Evolutionary conservation across 2,888 invertebrate species (phyloP).

Genomic region (Tetrapedia diversipes): DNA sequence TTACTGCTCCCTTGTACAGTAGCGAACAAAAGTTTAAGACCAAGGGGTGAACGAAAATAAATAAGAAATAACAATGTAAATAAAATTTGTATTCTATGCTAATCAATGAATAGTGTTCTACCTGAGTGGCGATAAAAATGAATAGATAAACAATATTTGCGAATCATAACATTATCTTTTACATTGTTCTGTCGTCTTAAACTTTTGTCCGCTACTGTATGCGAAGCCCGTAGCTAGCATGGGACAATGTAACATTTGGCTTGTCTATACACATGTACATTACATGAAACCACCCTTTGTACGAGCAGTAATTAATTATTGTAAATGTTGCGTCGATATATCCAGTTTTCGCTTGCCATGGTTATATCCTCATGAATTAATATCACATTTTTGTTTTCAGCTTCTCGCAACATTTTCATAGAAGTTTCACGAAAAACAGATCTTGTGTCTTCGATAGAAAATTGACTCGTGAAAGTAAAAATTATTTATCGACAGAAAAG

Average conservation of each 20-base stretch:
- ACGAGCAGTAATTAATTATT: slow-evolving; percentile 49
- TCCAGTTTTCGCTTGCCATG: slow-evolving; percentile 29
- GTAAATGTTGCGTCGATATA: slow-evolving; percentile 26
- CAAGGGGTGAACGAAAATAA: too few species aligned
- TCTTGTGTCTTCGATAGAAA: slow-evolving; percentile 37
- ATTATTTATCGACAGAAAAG: too few species aligned
- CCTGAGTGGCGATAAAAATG: too few species aligned
- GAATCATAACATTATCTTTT: too few species aligned
- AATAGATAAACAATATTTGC: too few species aligned
- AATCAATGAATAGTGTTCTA: too few species aligned
- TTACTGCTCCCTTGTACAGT: slow-evolving; percentile 51
- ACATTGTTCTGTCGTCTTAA: too few species aligned
- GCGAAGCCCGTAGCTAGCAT: slow-evolving; percentile 31
- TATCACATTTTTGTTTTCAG: slow-evolving; percentile 51
- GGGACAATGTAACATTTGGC: slow-evolving; percentile 27
- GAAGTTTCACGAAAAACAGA: neutral
- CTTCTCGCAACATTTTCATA: slow-evolving; percentile 34
- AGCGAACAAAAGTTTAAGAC: too few species aligned
- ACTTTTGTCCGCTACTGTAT: too few species aligned
- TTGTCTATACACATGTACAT: slow-evolving; percentile 51
- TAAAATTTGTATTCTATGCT: too few species aligned
- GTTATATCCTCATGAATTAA: slow-evolving; percentile 39
- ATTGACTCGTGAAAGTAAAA: too few species aligned
- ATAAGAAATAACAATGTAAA: too few species aligned
- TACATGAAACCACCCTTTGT: neutral